Base-by-base conservation (phyloP, 2,113 vertebrate genomes). In the Acanthochromis polyacanthus region DNA sequence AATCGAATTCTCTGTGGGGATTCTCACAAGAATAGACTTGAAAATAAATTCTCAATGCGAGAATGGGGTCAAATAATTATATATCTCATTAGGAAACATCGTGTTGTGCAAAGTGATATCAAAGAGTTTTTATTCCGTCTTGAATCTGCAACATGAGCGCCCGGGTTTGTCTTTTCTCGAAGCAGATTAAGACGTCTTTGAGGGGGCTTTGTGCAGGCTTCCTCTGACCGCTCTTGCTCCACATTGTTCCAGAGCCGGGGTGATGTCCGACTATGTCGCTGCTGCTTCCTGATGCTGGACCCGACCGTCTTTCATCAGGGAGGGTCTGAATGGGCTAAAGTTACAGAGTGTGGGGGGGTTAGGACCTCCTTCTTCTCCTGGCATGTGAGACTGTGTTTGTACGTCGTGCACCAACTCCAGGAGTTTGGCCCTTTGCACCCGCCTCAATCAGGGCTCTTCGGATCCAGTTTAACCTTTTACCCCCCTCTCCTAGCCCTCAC, bases 381-480 rank as follows among this genome's bases (percentile, higher is more conserved):
- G 57, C 60, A 20, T 4, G 0, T 53, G 65, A 43, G 63, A n/a
- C 63, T 52, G 55, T 40, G 36, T 70, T 46, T 30, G 85, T 81
- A 57, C 52, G 55, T 78, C 81, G 75, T 56, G 38, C 58, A 8
- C 50, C 40, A 58, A 73, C 78, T 83, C 72, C 67, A 55, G 65
- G 66, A 83, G 78, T 90, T 85, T 77, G 46, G 69, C 71, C 80
- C 48, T 23, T 71, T 80, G 79, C 83, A 90, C 86, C 88, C 89
- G 79, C 95, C 94, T 95, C 89, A 93, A 93, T 95, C 94, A 74
- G 65, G 69, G 74, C 66, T 65, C 64, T 75, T 80, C 88, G 77
- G 78, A 92, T 90, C 87, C 88, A 86, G 66, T 91, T 90, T 80
- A 91, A 92, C 95, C 95, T 95, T 95, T 95, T 91, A 82, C 93